Base-by-base conservation (phyloP, 1,140 invertebrate species). In the Drosophila eugracilis region DNA sequence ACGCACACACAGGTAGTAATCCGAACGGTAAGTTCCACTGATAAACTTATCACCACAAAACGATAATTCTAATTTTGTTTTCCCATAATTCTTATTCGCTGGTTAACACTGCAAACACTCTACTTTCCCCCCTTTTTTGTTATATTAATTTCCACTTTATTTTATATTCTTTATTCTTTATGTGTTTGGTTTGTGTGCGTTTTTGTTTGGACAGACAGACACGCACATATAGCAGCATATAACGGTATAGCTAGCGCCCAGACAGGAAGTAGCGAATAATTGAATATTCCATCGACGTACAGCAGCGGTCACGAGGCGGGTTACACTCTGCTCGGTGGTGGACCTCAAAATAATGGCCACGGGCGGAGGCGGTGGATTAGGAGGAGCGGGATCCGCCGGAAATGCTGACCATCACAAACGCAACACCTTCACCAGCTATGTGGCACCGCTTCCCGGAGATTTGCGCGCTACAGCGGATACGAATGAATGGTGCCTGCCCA, bases 351-450 rank as follows among this genome's bases (percentile, higher is more conserved):
- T 4, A 14, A 86, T 86, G 83, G 83, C 83, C 53, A 88, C 78
- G 50, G 78, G 81, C 73, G 57, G 81, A 1, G 37, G 34, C 2
- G 15, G 34, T 5, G 65, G 65, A 24, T 15, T 28, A 7, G 66
- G 59, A n/a, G 28, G 10, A 22, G 5, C 21, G 12, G 41, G 41
- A 3, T 44, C 41, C 41, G n/a, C 54, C 39, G 37, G 77, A 78
- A 39, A 78, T 84, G 77, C 72, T 32, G 84, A 90, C 34, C 86
- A 90, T 50, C 70, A 81, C 5, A 91, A 88, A 52, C 85, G 89
- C n/a, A 91, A 91, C 66, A 91, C 89, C 42, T 91, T 91, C 45
- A 90, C 85, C 55, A 91, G 89, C 74, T 91, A 91, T 78, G 89
- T 91, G 55, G 89, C 89, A 28, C 89, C 89, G 10, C 67, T 81